Evolutionary conservation across 2,113 vertebrate species (phyloP).

Genomic region (Esox niger): DNA sequence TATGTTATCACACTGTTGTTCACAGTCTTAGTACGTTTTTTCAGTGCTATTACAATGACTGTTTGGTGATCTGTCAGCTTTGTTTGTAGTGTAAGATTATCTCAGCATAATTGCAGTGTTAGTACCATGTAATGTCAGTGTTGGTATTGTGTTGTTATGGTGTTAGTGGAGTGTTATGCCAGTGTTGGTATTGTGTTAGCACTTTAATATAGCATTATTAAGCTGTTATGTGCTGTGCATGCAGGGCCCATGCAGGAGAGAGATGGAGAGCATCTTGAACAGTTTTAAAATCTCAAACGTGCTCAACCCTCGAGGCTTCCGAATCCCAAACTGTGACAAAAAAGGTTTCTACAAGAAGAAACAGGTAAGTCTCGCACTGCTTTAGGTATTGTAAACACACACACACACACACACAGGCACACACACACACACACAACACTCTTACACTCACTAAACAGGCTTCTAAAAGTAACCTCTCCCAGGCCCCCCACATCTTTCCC

Average conservation of each 20-base stretch:
- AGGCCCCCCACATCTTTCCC: too few relatives aligned
- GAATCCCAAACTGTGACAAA: constrained; percentile 97
- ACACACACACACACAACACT: constrained; percentile 34
- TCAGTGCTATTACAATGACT: too few relatives aligned
- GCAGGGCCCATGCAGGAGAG: constrained; percentile 91
- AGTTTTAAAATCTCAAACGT: constrained; percentile 86
- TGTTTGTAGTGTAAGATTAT: fast-evolving
- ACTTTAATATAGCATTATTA: too few relatives aligned
- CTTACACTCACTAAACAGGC: too few relatives aligned
- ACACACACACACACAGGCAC: constrained; percentile 15
- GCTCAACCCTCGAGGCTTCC: constrained; percentile 85
- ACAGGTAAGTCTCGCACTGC: constrained; percentile 91
- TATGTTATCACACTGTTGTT: too few relatives aligned
- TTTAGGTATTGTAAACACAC: constrained; percentile 15
- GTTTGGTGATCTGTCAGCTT: too few relatives aligned
- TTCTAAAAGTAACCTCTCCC: too few relatives aligned
- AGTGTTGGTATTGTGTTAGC: too few relatives aligned
- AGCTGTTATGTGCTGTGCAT: background rate
- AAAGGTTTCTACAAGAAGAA: constrained; percentile 99
- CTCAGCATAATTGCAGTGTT: too few relatives aligned
- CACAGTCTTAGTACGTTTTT: too few relatives aligned
- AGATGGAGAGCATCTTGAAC: constrained; percentile 93
- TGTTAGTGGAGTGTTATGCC: too few relatives aligned
- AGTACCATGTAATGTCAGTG: fast-evolving
- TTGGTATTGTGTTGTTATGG: too few relatives aligned